Conservation (phyloP, 2,797 vertebrate genomes). For the Pipistrellus kuhlii region DNA sequence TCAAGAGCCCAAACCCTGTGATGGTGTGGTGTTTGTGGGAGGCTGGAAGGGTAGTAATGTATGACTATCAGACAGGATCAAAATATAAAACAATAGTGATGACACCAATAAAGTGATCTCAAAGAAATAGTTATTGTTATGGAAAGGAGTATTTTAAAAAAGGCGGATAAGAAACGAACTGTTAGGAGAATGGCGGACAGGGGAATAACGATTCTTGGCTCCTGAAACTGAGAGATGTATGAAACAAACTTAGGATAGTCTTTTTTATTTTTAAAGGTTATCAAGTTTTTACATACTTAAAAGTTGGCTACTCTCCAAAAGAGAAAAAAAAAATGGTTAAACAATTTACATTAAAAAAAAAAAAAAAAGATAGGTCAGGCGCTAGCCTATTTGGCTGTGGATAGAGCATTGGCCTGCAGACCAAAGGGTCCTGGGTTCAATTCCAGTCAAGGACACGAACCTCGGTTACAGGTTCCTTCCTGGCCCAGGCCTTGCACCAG, state of each 20-base stretch:
- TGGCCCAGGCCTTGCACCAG: too few species aligned
- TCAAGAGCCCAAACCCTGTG: conserved; percentile 55
- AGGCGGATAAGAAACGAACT: conserved; percentile 64
- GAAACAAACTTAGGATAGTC: conserved; percentile 65
- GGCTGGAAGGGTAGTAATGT: conserved; percentile 47
- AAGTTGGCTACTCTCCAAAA: conserved; percentile 54
- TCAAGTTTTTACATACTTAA: conserved; percentile 73
- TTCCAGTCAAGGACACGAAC: too few species aligned
- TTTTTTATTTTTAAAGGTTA: conserved; percentile 73
- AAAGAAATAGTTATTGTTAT: conserved; percentile 70
- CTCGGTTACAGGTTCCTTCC: too few species aligned
- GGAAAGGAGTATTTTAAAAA: conserved; percentile 59
- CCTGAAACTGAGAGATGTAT: conserved; percentile 69
- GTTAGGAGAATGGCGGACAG: conserved; percentile 46
- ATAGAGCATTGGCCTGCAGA: too few species aligned
- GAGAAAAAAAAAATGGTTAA: background rate
- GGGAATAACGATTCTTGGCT: conserved; percentile 55
- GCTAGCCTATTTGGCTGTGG: background rate
- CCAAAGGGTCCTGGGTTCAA: too few species aligned
- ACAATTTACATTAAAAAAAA: background rate
- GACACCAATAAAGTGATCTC: conserved; percentile 72
- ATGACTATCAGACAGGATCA: conserved; percentile 67
- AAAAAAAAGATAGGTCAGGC: background rate
- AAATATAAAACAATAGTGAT: conserved; percentile 73
- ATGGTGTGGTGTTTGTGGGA: conserved; percentile 1